phyloP scores from a whole-genome alignment of 2,113 vertebrate genomes.

The Poeciliopsis retropinna region DNA sequence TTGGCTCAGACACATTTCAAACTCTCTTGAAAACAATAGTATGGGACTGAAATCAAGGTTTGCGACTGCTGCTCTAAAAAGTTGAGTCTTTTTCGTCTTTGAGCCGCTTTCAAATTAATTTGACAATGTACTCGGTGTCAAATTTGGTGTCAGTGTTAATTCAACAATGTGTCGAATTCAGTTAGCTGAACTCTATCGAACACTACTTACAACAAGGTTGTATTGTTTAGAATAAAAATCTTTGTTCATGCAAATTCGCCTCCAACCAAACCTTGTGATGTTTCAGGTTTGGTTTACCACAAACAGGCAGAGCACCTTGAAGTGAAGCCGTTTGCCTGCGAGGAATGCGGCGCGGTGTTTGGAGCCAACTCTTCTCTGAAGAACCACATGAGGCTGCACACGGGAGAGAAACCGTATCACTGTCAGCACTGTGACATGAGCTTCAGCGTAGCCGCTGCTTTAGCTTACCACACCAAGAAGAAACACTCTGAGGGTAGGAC shows the following conservation, averaged over 20 bases:
- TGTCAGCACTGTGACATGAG: slow-evolving; percentile 90
- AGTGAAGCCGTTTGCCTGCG: slow-evolving; percentile 87
- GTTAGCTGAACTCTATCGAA: not conserved
- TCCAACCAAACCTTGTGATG: not conserved
- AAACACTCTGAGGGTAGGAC: slow-evolving; percentile 87
- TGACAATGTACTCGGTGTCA: too few relatives aligned
- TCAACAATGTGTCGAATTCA: too few relatives aligned
- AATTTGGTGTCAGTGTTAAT: too few relatives aligned
- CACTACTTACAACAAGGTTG: too few relatives aligned
- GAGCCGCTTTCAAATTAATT: too few relatives aligned
- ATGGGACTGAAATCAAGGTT: too few relatives aligned
- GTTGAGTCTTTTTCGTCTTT: too few relatives aligned
- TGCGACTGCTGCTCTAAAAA: too few relatives aligned
- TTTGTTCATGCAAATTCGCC: not conserved
- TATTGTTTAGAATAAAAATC: not conserved
- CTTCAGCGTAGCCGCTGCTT: slow-evolving; percentile 87
- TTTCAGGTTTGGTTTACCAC: slow-evolving; percentile 89
- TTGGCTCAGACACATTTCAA: too few relatives aligned
- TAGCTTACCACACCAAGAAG: slow-evolving; percentile 92
- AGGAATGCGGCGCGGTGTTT: slow-evolving; percentile 87
- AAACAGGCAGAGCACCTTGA: slow-evolving; percentile 90
- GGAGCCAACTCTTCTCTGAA: slow-evolving; percentile 89
- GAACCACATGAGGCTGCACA: slow-evolving; percentile 89
- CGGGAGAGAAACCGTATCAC: slow-evolving; percentile 86
- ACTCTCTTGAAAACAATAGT: too few relatives aligned